Evolutionary conservation across 2,113 vertebrate species (phyloP), one percentile per base, ranked within the genome.

Genomic region (Scytalopus superciliaris): DNA sequence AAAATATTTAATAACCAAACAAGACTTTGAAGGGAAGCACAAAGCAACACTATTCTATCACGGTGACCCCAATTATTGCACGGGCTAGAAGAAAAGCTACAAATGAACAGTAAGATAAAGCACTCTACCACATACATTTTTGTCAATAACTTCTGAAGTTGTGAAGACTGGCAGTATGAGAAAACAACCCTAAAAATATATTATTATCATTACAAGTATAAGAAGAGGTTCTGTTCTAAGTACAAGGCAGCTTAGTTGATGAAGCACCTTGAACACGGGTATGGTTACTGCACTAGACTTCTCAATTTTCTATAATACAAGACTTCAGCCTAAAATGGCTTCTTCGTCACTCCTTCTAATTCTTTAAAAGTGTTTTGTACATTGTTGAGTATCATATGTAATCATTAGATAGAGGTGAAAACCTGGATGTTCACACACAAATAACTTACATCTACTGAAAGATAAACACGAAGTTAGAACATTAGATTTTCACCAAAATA

Each of bases 1-100:
- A 83, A 96, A 97, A 97, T 94, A 96, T 79, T 97, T 96, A 97
- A 94, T 91, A 97, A 95, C 83, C 80, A 63, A 91, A 87, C 40
- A 94, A 96, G 87, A 72, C 94, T 97, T 95, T 92, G 94, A 94
- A 96, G 89, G 59, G 82, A 94, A 97, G 87, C 75, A 97, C 44
- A 96, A 92, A 87, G 50, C 40, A 90, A 49, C n/a, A 27, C 55
- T 89, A 30, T 80, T 77, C 70, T 63, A 66, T 62, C 76, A 96
- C 44, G 37, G 53, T 80, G 92, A 94, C 91, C 76, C 40, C 55
- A 95, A 95, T 95, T 87, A 87, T 22, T 83, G 80, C 50, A 95
- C 33, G 33, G 53, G 89, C 93, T 83, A 90, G 72, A 92, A 93
- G 81, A 53, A 76, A 95, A 82, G 47, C 39, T 85, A 62, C 67